A percentile compares a stretch with the other conserved stretches of the same genome.
These are phyloP conservation scores for Galeopterus variegatus DNA, from an alignment of 2,113 vertebrate genomes.

Conservation along the genomic window DNA sequence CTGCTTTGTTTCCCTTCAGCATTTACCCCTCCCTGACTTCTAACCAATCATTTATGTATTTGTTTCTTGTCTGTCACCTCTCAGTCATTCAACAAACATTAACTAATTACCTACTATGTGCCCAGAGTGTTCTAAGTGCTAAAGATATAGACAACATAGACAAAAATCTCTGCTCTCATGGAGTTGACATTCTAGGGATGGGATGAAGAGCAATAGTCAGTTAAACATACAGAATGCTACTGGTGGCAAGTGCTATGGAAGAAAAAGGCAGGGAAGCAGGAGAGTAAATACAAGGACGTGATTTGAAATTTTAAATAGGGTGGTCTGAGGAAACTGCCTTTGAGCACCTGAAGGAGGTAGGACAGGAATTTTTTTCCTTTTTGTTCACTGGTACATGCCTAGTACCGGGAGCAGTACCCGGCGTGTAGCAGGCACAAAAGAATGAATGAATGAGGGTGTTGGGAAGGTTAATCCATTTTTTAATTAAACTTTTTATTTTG, in stretches of 20 bases:
- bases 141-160: neutral
- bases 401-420: neutral
- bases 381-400: neutral
- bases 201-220: neutral
- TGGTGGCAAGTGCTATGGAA: neutral
- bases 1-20: neutral
- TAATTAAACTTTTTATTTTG: slow-evolving; percentile 31
- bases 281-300: neutral
- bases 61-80: slow-evolving; percentile 30
- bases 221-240: accelerated
- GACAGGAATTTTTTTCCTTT: neutral
- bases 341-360: neutral
- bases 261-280: neutral
- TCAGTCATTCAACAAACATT: slow-evolving; percentile 50
- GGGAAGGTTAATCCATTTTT: neutral
- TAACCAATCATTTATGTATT: neutral
- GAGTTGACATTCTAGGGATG: neutral
- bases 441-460: neutral
- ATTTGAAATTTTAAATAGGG: neutral
- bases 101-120: neutral
- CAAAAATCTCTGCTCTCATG: neutral
- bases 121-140: neutral
- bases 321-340: neutral
- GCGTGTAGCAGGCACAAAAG: neutral
- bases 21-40: neutral